phyloP scores from a whole-genome alignment of 2,888 invertebrate species.

The Galerucella pusilla region DNA sequence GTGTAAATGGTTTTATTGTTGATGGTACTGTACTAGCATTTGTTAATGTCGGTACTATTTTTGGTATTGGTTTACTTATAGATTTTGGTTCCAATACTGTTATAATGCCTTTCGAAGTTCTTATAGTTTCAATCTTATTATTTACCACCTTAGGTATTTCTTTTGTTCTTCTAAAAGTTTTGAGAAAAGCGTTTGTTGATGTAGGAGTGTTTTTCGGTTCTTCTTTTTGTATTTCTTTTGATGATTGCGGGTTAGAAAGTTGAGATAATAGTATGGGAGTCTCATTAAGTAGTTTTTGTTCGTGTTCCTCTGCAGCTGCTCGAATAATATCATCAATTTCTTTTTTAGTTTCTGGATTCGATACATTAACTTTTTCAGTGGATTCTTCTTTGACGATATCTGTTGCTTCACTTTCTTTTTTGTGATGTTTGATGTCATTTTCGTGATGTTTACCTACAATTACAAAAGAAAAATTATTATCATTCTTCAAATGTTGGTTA shows the following conservation, averaged over 20 bases:
- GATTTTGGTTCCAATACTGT: slow-evolving; percentile 49
- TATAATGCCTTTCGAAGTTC: slow-evolving; percentile 53
- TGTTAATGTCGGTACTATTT: slow-evolving; percentile 10
- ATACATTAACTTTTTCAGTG: background rate
- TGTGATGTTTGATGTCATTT: background rate
- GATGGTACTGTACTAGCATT: background rate
- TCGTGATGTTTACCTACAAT: slow-evolving; percentile 43
- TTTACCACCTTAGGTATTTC: slow-evolving; percentile 40
- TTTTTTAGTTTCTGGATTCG: slow-evolving; percentile 48
- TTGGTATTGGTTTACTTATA: slow-evolving; percentile 32
- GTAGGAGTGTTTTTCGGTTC: slow-evolving; percentile 1
- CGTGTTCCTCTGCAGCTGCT: slow-evolving; percentile 61
- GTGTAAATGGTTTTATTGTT: slow-evolving; percentile 1
- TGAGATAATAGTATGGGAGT: slow-evolving; percentile 12
- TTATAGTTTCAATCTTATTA: slow-evolving; percentile 53
- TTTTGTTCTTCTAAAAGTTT: slow-evolving; percentile 47
- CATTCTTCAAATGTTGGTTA: background rate
- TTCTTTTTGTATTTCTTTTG: slow-evolving; percentile 7
- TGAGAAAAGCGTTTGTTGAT: slow-evolving; percentile 37
- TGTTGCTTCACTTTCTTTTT: background rate
- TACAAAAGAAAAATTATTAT: slow-evolving; percentile 22
- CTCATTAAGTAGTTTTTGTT: slow-evolving; percentile 49
- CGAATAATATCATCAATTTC: slow-evolving; percentile 62
- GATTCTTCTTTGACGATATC: slow-evolving; percentile 13
- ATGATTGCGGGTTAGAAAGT: background rate